Evolutionary conservation across 2,888 invertebrate genomes (phyloP).

Genomic region (Clivina fossor): DNA sequence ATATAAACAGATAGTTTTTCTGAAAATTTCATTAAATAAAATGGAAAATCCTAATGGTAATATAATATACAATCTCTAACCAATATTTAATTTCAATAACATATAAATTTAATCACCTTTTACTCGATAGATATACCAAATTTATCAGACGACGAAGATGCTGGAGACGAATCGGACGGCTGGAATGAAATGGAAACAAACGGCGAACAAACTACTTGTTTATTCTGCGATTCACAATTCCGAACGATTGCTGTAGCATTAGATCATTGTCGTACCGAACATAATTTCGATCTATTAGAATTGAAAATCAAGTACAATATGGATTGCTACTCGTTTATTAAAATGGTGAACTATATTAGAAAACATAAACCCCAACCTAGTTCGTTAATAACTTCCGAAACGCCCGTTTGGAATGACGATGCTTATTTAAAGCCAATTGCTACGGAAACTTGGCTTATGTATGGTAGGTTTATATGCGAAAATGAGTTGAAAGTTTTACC

Average conservation of each 20-base stretch:
- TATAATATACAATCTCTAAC: constrained; percentile 2
- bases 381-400: constrained; percentile 57
- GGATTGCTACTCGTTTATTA: constrained; percentile 81
- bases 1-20: constrained; percentile 21
- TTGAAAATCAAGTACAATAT: constrained; percentile 71
- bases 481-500: no score
- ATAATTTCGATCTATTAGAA: constrained; percentile 65
- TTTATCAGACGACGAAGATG: constrained; percentile 42
- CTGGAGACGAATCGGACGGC: constrained; percentile 52
- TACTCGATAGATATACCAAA: constrained; percentile 25
- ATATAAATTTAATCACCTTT: constrained; percentile 11
- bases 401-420: constrained; percentile 72
- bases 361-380: constrained; percentile 61
- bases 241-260: constrained; percentile 65
- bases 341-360: constrained; percentile 79
- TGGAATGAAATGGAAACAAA: constrained; percentile 61
- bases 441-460: constrained; percentile 82
- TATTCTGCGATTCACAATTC: constrained; percentile 70
- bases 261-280: constrained; percentile 65
- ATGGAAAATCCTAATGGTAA: constrained; percentile 23
- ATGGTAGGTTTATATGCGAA: constrained; percentile 62
- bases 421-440: constrained; percentile 75
- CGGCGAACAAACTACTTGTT: constrained; percentile 59
- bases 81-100: neutral
- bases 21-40: constrained; percentile 13